Conservation (phyloP, 2,888 invertebrate genomes). For the Copidosoma aretas region DNA sequence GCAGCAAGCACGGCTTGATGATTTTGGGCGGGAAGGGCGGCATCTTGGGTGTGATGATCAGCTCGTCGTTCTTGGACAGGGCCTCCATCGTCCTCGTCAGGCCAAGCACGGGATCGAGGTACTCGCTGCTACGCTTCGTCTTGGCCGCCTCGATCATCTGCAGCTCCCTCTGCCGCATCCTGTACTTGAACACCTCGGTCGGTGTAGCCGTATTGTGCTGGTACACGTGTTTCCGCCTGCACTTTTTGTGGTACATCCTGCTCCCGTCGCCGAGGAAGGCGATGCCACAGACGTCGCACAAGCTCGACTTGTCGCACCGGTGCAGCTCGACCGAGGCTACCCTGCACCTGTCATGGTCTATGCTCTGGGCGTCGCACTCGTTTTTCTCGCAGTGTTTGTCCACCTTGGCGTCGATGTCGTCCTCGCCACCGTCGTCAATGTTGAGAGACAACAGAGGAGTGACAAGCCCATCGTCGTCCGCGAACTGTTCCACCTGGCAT, state of each 20-base stretch:
- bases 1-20: slow-evolving; percentile 7
- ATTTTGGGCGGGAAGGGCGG: slow-evolving; percentile 16
- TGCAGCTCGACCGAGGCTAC: slow-evolving; percentile 44
- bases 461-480: slow-evolving; percentile 45
- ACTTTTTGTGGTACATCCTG: slow-evolving; percentile 53
- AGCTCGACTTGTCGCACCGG: slow-evolving; percentile 44
- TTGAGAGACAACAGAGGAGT: slow-evolving; percentile 52
- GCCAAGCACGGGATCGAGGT: slow-evolving; percentile 51
- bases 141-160: slow-evolving; percentile 53
- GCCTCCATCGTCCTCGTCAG: slow-evolving; percentile 51
- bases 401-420: slow-evolving; percentile 55
- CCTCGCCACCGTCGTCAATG: slow-evolving; percentile 45
- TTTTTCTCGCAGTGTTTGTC: slow-evolving; percentile 52
- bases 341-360: slow-evolving; percentile 58
- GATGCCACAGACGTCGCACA: slow-evolving; percentile 56
- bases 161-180: slow-evolving; percentile 56
- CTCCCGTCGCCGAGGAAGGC: slow-evolving; percentile 50
- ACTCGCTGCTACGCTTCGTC: slow-evolving; percentile 49
- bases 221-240: slow-evolving; percentile 51
- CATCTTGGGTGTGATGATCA: slow-evolving; percentile 55
- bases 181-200: slow-evolving; percentile 50
- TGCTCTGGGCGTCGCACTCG: slow-evolving; percentile 53
- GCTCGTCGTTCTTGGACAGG: slow-evolving; percentile 54
- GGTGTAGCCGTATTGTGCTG: slow-evolving; percentile 52
- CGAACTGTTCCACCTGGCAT: slow-evolving; percentile 53